A percentile compares a stretch with the other conserved stretches of the same genome.
These are phyloP conservation scores for Cheilosia impressa DNA, from an alignment of 2,888 invertebrate genomes.

Conservation along the genomic window DNA sequence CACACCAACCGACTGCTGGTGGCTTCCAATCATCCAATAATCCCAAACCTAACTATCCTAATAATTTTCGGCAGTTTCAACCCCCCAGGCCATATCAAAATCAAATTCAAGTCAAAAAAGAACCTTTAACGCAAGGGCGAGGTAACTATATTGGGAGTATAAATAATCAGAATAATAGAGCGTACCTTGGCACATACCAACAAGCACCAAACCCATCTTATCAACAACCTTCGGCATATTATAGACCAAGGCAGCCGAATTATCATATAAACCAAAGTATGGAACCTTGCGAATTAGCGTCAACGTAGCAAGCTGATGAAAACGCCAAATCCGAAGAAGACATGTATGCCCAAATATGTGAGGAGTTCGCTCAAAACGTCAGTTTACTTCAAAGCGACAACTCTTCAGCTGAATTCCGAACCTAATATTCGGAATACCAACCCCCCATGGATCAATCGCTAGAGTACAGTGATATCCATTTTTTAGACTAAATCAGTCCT, in stretches of 20 bases:
- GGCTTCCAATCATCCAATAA: background rate
- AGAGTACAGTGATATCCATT: background rate
- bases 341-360: too few relatives aligned
- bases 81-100: too few relatives aligned
- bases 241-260: conserved; percentile 10
- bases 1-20: background rate
- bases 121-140: too few relatives aligned
- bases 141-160: background rate
- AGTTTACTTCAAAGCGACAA: background rate
- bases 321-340: too few relatives aligned
- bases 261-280: conserved; percentile 10
- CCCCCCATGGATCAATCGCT: conserved; percentile 14
- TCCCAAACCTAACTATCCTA: too few relatives aligned
- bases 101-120: too few relatives aligned
- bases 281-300: conserved; percentile 5
- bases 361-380: conserved; percentile 8
- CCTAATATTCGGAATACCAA: conserved; percentile 7
- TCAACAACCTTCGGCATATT: conserved; percentile 8
- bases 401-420: background rate
- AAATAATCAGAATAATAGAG: conserved; percentile 5
- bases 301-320: background rate
- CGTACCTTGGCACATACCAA: conserved; percentile 10
- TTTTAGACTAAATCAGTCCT: conserved; percentile 25
- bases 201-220: conserved; percentile 1
- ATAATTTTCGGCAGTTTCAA: too few relatives aligned